Evolutionary conservation across 2,113 vertebrate species (phyloP).

Genomic region (Poeciliopsis occidentalis): DNA sequence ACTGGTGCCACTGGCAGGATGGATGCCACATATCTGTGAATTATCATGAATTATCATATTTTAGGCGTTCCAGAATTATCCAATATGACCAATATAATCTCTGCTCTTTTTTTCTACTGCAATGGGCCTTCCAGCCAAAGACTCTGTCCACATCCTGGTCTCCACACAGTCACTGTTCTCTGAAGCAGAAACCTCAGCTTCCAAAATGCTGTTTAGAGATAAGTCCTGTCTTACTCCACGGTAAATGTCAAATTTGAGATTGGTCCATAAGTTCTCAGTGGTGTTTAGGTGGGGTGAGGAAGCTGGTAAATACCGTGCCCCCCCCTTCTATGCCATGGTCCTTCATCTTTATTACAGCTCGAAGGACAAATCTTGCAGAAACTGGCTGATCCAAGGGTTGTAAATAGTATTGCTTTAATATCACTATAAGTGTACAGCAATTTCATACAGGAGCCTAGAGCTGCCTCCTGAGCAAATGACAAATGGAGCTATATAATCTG

Average conservation of each 20-base stretch:
- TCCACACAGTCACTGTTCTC: background rate
- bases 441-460: background rate
- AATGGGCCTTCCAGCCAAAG: background rate
- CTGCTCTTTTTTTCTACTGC: background rate
- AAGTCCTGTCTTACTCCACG: background rate
- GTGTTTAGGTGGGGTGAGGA: background rate
- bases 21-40: background rate
- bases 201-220: background rate
- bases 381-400: background rate
- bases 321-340: background rate
- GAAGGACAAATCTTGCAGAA: background rate
- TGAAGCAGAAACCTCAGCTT: slow-evolving; percentile 1
- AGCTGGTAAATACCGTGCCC: background rate
- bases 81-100: background rate
- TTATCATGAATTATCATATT: background rate
- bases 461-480: background rate
- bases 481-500: background rate
- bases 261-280: background rate
- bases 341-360: background rate
- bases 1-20: background rate
- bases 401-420: background rate
- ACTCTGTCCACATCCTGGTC: background rate
- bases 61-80: background rate
- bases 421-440: background rate
- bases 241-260: slow-evolving; percentile 7